phyloP scores from a whole-genome alignment of 2,797 vertebrate species.

The Chrosomus eos region DNA sequence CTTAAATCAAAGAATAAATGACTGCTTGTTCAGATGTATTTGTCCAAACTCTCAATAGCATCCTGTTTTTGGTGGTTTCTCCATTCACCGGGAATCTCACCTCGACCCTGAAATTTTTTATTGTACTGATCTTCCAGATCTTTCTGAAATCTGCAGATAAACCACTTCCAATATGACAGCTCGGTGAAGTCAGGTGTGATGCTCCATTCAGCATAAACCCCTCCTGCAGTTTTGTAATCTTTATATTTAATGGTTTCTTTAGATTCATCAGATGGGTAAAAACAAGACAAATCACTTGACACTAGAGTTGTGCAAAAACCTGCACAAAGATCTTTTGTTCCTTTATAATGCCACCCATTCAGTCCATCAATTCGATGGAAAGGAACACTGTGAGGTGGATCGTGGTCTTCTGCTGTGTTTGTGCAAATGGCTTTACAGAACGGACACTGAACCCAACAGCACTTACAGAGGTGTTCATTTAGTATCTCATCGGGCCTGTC shows the following conservation, averaged over 20 bases:
- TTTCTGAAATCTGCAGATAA: not conserved
- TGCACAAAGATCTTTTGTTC: fast-evolving
- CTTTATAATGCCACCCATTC: not conserved
- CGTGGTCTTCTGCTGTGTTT: not conserved
- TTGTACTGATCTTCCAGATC: not conserved
- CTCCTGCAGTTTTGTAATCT: not conserved
- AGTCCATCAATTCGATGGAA: not conserved
- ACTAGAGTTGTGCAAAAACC: not conserved
- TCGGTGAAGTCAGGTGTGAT: not conserved
- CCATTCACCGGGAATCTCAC: not conserved
- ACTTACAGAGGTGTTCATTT: not conserved
- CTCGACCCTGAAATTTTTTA: fast-evolving
- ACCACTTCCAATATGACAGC: constrained; percentile 9
- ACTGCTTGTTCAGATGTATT: not conserved
- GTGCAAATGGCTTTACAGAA: constrained; percentile 2
- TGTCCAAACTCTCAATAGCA: not conserved
- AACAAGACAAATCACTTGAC: fast-evolving
- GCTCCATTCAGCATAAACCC: not conserved
- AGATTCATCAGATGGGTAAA: fast-evolving
- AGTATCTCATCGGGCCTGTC: not conserved
- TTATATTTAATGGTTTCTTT: not conserved
- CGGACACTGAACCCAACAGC: constrained; percentile 13
- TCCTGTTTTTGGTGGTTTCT: not conserved
- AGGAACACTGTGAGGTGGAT: not conserved
- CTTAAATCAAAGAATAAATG: not conserved